These are phyloP conservation scores for Tragopan temminckii DNA, from an alignment of 2,797 vertebrate genomes.

Conservation along the genomic window DNA sequence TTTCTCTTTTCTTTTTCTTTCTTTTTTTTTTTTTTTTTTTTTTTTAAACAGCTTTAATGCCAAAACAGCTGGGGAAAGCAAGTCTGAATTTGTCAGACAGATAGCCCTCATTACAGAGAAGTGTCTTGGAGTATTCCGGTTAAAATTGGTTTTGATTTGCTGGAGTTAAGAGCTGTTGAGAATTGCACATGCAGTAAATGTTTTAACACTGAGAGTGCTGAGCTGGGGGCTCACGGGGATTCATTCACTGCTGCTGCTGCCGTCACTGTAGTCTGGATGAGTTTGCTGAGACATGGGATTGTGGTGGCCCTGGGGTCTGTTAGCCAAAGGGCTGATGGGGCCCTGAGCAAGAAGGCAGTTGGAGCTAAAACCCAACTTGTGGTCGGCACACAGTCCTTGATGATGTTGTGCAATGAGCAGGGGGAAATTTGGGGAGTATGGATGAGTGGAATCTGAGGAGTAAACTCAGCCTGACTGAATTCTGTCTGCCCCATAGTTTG, in stretches of 20 bases:
- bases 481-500: not conserved
- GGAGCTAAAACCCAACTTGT: not conserved
- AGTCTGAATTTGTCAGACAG: conserved; percentile 62
- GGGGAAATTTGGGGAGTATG: not conserved
- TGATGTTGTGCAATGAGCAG: not conserved
- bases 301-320: accelerated
- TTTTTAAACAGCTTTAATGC: not conserved
- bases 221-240: conserved; percentile 38
- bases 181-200: conserved; percentile 58
- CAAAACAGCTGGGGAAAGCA: conserved; percentile 46
- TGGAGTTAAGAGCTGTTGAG: conserved; percentile 67
- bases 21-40: not conserved
- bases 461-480: not conserved
- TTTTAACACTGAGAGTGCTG: conserved; percentile 65
- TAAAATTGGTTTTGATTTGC: conserved; percentile 74
- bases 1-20: not conserved
- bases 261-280: not conserved
- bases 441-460: not conserved
- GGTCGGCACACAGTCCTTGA: not conserved
- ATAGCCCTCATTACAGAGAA: conserved; percentile 34
- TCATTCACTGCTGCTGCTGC: not conserved
- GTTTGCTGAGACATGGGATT: conserved; percentile 14
- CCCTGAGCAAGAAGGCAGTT: not conserved
- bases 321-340: not conserved
- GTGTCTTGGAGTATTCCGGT: conserved; percentile 66